Base-by-base conservation (phyloP, 1,140 invertebrate species). In the Pseudomyrmex dendroicus region DNA sequence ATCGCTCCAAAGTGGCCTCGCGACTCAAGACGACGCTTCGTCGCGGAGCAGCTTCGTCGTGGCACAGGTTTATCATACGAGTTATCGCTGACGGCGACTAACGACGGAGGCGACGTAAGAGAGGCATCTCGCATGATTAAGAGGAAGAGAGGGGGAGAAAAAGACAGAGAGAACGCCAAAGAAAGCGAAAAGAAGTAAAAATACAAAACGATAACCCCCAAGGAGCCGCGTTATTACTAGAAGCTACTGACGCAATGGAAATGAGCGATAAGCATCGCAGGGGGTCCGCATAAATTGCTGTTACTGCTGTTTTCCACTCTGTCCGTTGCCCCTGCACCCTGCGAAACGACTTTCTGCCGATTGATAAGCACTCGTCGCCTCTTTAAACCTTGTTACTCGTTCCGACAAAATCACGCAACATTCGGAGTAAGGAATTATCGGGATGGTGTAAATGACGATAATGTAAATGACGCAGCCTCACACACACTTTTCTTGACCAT, bases 171-270 rank as follows among this genome's bases (percentile, higher is more conserved):
- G 52, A 78, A 50, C 66, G 44, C 46, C 20, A 2, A 59, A 70
- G 61, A 59, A 57, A 77, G 25, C 44, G 64, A 83, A 76, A 85
- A 80, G 50, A 48, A 84, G 52, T 48, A 84, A 76, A 73, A 89
- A 73, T 72, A 57, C 46, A 13, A 7, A 54, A 20, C 48, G 85
- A 89, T 89, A 88, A 89, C 83, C 85, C 15, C 50, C 62, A 20
- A 67, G 20, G 68, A 74, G 72, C 70, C 80, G 59, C 20, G 62
- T 86, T 70, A 87, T 89, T 85, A 88, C 68, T 78, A 54, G 46
- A 20, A 44, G 20, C 48, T 73, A 85, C 66, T 88, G 87, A 85
- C 57, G 86, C 87, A 88, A 87, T 87, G 64, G n/a, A 61, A 83
- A 76, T 73, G 20, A 80, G 48, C 73, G 86, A 89, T 85, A 64